A percentile compares a stretch with the other conserved stretches of the same genome.
phyloP scores from a whole-genome alignment of 1,140 invertebrate species.

The Phenacoccus solenopsis region DNA sequence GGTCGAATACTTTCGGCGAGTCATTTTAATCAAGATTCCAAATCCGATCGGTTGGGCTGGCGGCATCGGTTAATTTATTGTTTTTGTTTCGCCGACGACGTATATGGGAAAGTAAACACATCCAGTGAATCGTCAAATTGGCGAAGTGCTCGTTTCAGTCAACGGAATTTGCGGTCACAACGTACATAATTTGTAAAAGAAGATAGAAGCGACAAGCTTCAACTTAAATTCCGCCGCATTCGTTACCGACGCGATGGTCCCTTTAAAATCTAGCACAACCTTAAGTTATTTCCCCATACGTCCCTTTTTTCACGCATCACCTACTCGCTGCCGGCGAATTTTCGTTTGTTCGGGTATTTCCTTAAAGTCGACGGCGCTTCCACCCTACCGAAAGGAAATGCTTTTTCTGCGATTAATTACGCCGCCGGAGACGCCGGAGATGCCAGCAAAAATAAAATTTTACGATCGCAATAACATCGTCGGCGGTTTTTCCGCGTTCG shows the following conservation, averaged over 20 bases:
- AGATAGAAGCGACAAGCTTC: neutral
- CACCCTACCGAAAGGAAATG: no score
- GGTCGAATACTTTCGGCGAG: neutral
- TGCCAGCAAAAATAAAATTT: no score
- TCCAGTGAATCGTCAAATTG: neutral
- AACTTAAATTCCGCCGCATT: neutral
- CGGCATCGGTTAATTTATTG: neutral
- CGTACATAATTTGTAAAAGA: neutral
- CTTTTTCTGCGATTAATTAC: no score
- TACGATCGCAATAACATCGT: neutral
- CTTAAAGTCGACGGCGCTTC: no score
- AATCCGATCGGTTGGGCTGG: neutral
- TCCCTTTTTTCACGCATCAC: neutral
- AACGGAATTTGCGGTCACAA: constrained; percentile 1
- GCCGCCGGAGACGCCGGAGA: no score
- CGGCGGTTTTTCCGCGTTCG: neutral
- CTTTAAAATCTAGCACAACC: no score
- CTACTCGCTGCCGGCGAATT: no score
- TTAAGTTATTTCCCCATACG: no score
- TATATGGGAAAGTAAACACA: neutral
- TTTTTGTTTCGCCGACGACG: neutral
- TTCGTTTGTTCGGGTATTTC: no score
- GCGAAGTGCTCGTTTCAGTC: neutral
- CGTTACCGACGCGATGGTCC: neutral
- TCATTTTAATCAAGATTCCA: constrained; percentile 2